These are phyloP conservation scores for Euglossa dilemma DNA, from an alignment of 1,140 invertebrate genomes.

Conservation along the genomic window DNA sequence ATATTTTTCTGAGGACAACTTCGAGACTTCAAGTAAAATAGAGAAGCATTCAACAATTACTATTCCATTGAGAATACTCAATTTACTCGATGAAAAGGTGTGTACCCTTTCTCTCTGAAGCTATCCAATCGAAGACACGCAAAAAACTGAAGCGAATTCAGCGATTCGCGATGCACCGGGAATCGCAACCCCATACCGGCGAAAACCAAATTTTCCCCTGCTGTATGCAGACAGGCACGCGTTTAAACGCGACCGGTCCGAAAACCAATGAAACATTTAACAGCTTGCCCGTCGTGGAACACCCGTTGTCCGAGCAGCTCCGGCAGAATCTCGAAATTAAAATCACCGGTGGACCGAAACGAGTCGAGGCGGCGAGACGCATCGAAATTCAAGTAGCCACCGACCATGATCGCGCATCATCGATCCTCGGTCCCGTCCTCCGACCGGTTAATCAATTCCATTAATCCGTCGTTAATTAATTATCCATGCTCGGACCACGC, in stretches of 20 bases:
- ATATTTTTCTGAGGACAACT: too few species aligned
- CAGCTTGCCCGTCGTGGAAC: not conserved
- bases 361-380: not conserved
- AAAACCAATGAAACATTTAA: not conserved
- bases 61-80: too few species aligned
- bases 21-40: too few species aligned
- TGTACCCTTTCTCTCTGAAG: too few species aligned
- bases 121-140: too few species aligned
- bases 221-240: not conserved
- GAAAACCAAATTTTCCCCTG: not conserved
- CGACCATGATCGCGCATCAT: not conserved
- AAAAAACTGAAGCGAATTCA: not conserved
- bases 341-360: not conserved
- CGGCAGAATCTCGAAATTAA: not conserved
- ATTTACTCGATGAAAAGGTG: too few species aligned
- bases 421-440: not conserved
- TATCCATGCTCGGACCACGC: constrained; percentile 1
- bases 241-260: not conserved
- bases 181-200: not conserved
- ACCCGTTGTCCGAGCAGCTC: not conserved
- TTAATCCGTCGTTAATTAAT: constrained; percentile 39
- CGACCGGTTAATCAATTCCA: constrained; percentile 15
- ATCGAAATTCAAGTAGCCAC: not conserved
- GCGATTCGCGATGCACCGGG: not conserved
- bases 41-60: too few species aligned